phyloP scores from a whole-genome alignment of 2,113 vertebrate genomes.

The Archocentrus centrarchus region DNA sequence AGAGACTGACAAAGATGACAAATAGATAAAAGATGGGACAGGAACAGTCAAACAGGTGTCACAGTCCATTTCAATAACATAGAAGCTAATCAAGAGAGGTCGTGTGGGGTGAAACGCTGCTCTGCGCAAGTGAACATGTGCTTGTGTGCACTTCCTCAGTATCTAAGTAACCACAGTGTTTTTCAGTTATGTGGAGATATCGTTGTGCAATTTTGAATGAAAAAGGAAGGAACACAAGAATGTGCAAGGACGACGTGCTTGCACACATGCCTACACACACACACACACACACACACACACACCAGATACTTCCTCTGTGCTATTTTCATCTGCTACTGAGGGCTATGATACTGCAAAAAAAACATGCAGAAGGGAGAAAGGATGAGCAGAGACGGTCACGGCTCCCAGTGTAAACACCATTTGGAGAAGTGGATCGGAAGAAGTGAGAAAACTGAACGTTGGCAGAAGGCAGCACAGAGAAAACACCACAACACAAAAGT shows the following conservation, averaged over 20 bases:
- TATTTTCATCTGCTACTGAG: slow-evolving; percentile 83
- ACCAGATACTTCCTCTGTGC: slow-evolving; percentile 70
- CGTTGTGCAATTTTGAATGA: slow-evolving; percentile 61
- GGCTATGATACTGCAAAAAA: slow-evolving; percentile 76
- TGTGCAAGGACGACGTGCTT: slow-evolving; percentile 41
- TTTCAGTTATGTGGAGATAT: slow-evolving; percentile 53
- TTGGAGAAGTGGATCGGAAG: slow-evolving; percentile 31
- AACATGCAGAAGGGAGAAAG: slow-evolving; percentile 12
- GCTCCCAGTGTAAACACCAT: slow-evolving; percentile 47
- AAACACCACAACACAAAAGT: not conserved
- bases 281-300: not conserved
- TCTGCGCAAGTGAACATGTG: not conserved
- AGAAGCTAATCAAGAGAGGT: slow-evolving; percentile 11
- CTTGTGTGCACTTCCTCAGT: slow-evolving; percentile 26
- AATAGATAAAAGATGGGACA: not conserved
- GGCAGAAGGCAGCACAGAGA: not conserved
- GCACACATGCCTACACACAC: not conserved
- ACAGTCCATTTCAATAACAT: slow-evolving; percentile 20
- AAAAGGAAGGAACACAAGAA: slow-evolving; percentile 63
- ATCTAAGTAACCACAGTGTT: slow-evolving; percentile 47
- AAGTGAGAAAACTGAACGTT: not conserved
- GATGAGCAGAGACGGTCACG: not conserved
- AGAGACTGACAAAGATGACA: not conserved
- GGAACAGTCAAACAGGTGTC: not conserved
- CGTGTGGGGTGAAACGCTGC: not conserved